A percentile compares a stretch with the other conserved stretches of the same genome.
Conservation (phyloP, 2,888 invertebrate genomes). For the Sphinx pinastri region DNA sequence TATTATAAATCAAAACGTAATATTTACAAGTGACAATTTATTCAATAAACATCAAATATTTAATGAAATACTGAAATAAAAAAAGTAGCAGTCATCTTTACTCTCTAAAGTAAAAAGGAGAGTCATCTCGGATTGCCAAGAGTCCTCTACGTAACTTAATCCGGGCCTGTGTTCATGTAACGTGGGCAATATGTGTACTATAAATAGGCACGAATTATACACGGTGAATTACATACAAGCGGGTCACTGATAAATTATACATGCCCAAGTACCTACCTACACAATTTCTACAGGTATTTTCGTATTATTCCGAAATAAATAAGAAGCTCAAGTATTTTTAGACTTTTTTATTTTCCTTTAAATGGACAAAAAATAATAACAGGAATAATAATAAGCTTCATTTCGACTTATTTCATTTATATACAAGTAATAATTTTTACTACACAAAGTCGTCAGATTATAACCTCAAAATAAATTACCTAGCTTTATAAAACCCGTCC, state of each 20-base stretch:
- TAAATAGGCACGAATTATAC: constrained; percentile 27
- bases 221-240: constrained; percentile 24
- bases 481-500: background rate
- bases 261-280: background rate
- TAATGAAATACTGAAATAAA: too few relatives aligned
- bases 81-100: too few relatives aligned
- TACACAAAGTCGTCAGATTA: too few relatives aligned
- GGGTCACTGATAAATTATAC: constrained; percentile 26
- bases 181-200: constrained; percentile 17
- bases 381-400: too few relatives aligned
- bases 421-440: too few relatives aligned
- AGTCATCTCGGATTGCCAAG: background rate
- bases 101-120: too few relatives aligned
- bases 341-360: background rate
- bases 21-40: too few relatives aligned
- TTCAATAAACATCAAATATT: too few relatives aligned
- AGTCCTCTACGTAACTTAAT: background rate
- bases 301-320: background rate
- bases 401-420: too few relatives aligned
- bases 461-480: too few relatives aligned
- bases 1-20: too few relatives aligned
- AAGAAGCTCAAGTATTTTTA: background rate
- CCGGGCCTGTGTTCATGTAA: constrained; percentile 1
- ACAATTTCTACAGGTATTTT: background rate
- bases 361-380: background rate